Conservation (phyloP, 2,888 invertebrate genomes). For the Caenorhabditis macrosperma region DNA sequence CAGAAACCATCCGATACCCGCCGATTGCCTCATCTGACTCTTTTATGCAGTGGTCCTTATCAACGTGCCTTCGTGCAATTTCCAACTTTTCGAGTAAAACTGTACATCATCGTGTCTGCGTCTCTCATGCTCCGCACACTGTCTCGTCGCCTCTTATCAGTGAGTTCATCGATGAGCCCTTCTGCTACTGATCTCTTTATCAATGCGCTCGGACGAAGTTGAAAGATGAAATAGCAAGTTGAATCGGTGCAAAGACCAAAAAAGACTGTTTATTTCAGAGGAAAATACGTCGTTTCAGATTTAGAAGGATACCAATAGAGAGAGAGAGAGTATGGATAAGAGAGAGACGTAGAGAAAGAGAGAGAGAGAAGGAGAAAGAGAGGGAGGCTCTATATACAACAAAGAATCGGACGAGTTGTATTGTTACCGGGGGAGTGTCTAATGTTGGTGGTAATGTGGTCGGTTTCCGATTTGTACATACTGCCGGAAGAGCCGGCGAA, state of each 20-base stretch:
- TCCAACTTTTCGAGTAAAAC: slow-evolving; percentile 50
- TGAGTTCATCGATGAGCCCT: slow-evolving; percentile 50
- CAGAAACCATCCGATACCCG: too few relatives aligned
- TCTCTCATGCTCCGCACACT: neutral
- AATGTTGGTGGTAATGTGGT: neutral
- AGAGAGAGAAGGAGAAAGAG: neutral
- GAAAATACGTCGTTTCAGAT: neutral
- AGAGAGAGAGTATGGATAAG: neutral
- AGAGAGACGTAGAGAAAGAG: too few relatives aligned
- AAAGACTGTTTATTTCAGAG: neutral
- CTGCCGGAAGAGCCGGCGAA: slow-evolving; percentile 1
- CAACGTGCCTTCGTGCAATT: slow-evolving; percentile 41
- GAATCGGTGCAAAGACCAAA: too few relatives aligned
- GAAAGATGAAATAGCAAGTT: slow-evolving; percentile 39
- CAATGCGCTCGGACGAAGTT: slow-evolving; percentile 9
- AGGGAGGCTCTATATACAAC: slow-evolving; percentile 46
- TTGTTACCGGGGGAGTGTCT: slow-evolving; percentile 7
- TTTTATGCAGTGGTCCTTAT: slow-evolving; percentile 43
- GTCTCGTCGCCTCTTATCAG: slow-evolving; percentile 22
- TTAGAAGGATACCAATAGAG: neutral
- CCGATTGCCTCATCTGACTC: slow-evolving; percentile 44
- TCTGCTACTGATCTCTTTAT: slow-evolving; percentile 45
- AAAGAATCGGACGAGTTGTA: neutral
- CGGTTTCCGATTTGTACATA: slow-evolving; percentile 28
- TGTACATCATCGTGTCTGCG: slow-evolving; percentile 34